Evolutionary conservation across 2,888 invertebrate genomes (phyloP).

Genomic region (Hyposoter didymator): DNA sequence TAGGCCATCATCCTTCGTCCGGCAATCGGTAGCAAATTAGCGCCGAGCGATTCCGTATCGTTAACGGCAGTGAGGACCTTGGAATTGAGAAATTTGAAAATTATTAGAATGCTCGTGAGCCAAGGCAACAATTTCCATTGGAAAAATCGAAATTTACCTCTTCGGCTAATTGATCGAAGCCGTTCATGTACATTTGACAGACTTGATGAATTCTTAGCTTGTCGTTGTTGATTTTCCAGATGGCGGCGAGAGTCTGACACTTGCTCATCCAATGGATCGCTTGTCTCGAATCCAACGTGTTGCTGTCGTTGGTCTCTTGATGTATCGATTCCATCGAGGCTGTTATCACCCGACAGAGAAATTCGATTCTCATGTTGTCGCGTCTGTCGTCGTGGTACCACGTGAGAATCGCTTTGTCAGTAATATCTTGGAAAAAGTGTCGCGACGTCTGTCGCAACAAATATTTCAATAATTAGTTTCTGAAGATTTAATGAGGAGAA

Average conservation of each 20-base stretch:
- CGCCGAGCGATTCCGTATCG: constrained; percentile 89
- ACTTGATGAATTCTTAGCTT: constrained; percentile 92
- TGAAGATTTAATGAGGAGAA: background rate
- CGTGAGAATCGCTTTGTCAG: constrained; percentile 77
- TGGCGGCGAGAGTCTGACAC: constrained; percentile 89
- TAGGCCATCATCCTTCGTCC: constrained; percentile 91
- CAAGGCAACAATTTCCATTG: background rate
- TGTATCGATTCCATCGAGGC: constrained; percentile 91
- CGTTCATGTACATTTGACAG: constrained; percentile 86
- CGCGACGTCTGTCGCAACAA: constrained; percentile 78
- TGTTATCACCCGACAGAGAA: constrained; percentile 90
- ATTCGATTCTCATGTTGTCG: constrained; percentile 88
- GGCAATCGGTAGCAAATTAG: constrained; percentile 91
- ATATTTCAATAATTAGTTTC: constrained; percentile 3
- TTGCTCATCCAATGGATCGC: constrained; percentile 90
- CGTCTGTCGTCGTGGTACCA: constrained; percentile 87
- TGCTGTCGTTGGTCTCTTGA: constrained; percentile 84
- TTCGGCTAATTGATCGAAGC: constrained; percentile 87
- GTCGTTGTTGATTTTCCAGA: constrained; percentile 91
- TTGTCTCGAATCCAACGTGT: constrained; percentile 84
- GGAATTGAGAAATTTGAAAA: background rate
- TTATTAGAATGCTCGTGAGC: background rate
- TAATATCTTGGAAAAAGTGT: constrained; percentile 81
- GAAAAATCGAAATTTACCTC: constrained; percentile 85
- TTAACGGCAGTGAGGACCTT: constrained; percentile 88